These are phyloP conservation scores for Polyommatus icarus DNA, from an alignment of 2,888 invertebrate species.

Conservation along the genomic window DNA sequence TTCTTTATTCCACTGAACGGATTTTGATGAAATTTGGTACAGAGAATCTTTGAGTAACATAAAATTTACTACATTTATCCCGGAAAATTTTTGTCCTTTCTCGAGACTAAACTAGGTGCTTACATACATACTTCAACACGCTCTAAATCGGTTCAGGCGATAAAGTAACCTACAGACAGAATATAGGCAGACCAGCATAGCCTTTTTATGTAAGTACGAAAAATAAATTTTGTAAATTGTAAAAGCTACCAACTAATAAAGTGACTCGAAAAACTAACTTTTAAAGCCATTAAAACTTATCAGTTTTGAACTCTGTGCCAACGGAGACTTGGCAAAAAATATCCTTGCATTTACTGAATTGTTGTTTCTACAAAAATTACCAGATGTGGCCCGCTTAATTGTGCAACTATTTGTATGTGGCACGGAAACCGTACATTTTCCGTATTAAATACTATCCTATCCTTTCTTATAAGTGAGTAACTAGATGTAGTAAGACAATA, in stretches of 20 bases:
- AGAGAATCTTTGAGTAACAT: too few species aligned
- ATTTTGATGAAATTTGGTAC: too few species aligned
- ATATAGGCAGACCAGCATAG: not conserved
- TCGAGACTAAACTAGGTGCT: too few species aligned
- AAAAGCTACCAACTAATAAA: not conserved
- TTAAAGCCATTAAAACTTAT: conserved; percentile 7
- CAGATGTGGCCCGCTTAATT: not conserved
- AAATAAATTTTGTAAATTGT: not conserved
- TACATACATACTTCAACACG: too few species aligned
- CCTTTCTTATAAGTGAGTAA: too few species aligned
- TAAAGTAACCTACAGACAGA: too few species aligned
- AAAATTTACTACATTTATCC: too few species aligned
- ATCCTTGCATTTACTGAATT: not conserved
- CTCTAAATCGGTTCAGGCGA: too few species aligned
- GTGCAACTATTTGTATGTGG: not conserved
- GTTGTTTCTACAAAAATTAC: not conserved
- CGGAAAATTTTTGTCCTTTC: too few species aligned
- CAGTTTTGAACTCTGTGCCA: not conserved
- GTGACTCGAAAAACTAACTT: conserved; percentile 9
- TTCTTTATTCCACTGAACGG: too few species aligned
- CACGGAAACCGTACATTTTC: not conserved
- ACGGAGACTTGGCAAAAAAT: conserved; percentile 7
- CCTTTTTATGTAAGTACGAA: not conserved
- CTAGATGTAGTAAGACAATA: too few species aligned
- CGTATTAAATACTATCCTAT: not conserved